These are phyloP conservation scores for Betta splendens DNA, from an alignment of 2,797 vertebrate species.

Conservation along the genomic window DNA sequence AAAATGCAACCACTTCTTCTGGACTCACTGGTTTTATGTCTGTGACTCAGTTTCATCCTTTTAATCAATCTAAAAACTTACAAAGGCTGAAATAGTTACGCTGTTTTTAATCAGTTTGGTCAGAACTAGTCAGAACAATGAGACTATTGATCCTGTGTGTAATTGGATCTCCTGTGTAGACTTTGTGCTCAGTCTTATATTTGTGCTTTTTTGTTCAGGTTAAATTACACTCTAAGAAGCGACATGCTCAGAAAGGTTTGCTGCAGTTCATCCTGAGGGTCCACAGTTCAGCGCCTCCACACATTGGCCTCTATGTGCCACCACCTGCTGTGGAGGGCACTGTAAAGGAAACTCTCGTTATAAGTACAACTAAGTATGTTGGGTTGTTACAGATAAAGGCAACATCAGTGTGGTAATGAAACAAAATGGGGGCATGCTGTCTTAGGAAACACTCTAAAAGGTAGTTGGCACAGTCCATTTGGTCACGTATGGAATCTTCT, in stretches of 20 bases:
- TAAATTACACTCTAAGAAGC: slow-evolving; percentile 19
- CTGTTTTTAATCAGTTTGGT: too few relatives aligned
- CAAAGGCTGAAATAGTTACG: too few relatives aligned
- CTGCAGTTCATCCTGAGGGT: slow-evolving; percentile 41
- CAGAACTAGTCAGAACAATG: too few relatives aligned
- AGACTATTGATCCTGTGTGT: too few relatives aligned
- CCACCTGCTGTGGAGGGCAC: slow-evolving; percentile 15
- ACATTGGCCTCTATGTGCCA: slow-evolving; percentile 48
- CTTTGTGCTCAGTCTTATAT: slow-evolving; percentile 44
- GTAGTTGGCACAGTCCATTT: slow-evolving; percentile 86
- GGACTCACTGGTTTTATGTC: too few relatives aligned
- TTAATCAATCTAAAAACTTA: too few relatives aligned
- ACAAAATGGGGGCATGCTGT: slow-evolving; percentile 45
- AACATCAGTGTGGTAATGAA: slow-evolving; percentile 64
- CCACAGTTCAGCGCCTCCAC: too few relatives aligned
- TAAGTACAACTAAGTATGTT: slow-evolving; percentile 75
- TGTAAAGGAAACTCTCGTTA: slow-evolving; percentile 45
- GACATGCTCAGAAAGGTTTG: slow-evolving; percentile 49
- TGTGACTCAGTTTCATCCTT: too few relatives aligned
- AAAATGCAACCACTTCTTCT: slow-evolving; percentile 54
- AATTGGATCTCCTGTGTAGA: too few relatives aligned
- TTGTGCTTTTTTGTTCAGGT: slow-evolving; percentile 47
- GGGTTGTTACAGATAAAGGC: slow-evolving; percentile 74
- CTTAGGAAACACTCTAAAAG: slow-evolving; percentile 79
- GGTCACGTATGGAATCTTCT: slow-evolving; percentile 80